phyloP scores from a whole-genome alignment of 2,113 vertebrate species.

The Neomonachus schauinslandi region DNA sequence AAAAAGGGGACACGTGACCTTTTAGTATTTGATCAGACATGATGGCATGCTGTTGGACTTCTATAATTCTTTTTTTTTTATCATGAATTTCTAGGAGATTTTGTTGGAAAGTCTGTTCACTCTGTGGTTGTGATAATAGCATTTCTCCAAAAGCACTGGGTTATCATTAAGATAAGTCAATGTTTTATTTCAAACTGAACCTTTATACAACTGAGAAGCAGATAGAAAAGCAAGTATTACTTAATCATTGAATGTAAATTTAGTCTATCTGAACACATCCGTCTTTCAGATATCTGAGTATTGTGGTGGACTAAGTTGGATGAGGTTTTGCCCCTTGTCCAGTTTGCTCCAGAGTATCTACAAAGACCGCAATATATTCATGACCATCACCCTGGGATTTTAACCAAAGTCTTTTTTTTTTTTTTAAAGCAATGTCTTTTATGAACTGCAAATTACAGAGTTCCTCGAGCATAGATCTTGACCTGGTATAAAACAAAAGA shows the following conservation, averaged over 20 bases:
- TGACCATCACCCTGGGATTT: neutral
- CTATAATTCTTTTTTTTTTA: neutral
- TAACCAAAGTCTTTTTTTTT: neutral
- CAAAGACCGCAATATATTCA: too few relatives aligned
- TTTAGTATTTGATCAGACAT: slow-evolving; percentile 53
- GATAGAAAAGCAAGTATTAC: neutral
- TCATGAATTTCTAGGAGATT: neutral
- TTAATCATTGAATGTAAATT: slow-evolving; percentile 5
- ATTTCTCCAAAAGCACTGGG: neutral
- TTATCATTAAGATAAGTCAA: neutral
- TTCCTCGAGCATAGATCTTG: neutral
- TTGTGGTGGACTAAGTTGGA: neutral
- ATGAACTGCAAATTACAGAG: neutral
- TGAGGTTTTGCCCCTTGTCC: neutral
- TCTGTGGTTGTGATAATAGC: neutral
- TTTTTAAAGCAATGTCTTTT: neutral
- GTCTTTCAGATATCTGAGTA: neutral
- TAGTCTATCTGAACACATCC: neutral
- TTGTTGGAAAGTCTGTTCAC: neutral
- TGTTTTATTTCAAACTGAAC: slow-evolving; percentile 6
- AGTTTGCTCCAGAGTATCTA: neutral
- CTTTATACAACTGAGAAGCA: neutral
- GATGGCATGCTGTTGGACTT: neutral
- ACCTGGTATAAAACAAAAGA: neutral
- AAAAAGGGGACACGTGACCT: neutral